Percentiles rank a stretch among this genome's conserved stretches.
Evolutionary conservation across 2,113 vertebrate genomes (phyloP).

Genomic region (Sisor rabdophorus): DNA sequence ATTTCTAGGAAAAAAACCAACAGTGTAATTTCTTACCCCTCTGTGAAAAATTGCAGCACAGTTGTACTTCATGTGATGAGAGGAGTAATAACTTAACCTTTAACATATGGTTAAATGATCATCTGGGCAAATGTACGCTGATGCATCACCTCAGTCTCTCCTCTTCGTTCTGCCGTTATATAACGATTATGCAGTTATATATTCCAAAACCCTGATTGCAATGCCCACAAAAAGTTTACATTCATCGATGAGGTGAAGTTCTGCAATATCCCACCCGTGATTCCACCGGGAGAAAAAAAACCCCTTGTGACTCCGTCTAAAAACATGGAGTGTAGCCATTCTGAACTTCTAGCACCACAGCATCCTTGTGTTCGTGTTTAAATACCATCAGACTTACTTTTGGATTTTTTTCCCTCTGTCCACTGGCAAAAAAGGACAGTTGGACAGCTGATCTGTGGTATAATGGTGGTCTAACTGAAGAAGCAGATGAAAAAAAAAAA

Average conservation of each 20-base stretch:
- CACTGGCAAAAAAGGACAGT: neutral
- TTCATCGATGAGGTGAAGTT: slow-evolving; percentile 64
- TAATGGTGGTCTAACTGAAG: neutral
- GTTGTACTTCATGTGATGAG: slow-evolving; percentile 55
- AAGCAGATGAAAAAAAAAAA: neutral
- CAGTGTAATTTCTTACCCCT: slow-evolving; percentile 41
- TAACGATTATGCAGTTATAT: no score
- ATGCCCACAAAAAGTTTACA: slow-evolving; percentile 68
- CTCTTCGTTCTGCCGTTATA: slow-evolving; percentile 44
- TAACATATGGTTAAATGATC: slow-evolving; percentile 60
- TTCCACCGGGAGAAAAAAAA: slow-evolving; percentile 9
- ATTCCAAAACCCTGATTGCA: slow-evolving; percentile 46
- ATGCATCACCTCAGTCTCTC: slow-evolving; percentile 52
- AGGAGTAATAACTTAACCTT: slow-evolving; percentile 61
- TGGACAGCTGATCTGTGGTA: neutral
- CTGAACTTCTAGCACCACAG: slow-evolving; percentile 44
- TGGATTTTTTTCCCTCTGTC: slow-evolving; percentile 1
- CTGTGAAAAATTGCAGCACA: slow-evolving; percentile 46
- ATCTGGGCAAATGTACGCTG: slow-evolving; percentile 60
- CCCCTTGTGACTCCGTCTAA: slow-evolving; percentile 16
- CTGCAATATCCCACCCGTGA: slow-evolving; percentile 33
- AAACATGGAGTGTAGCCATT: slow-evolving; percentile 24
- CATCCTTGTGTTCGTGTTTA: slow-evolving; percentile 51
- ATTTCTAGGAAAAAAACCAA: neutral
- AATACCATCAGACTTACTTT: slow-evolving; percentile 15